phyloP scores from a whole-genome alignment of 2,888 invertebrate species.

The Uloborus plumipes region DNA sequence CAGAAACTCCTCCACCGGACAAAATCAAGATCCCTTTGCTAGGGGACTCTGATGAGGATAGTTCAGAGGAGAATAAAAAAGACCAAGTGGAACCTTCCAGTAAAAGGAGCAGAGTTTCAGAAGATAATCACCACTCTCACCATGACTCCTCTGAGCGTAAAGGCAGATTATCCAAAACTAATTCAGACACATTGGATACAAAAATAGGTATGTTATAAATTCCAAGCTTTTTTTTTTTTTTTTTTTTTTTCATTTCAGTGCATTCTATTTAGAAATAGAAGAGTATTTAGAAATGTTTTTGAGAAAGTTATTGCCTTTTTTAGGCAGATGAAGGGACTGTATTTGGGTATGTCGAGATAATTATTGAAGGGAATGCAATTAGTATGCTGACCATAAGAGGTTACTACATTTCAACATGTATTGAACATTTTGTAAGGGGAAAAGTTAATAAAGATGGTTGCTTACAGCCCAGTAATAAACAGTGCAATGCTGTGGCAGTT shows the following conservation, averaged over 20 bases:
- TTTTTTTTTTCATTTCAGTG: no score
- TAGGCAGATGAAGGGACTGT: no score
- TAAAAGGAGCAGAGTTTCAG: conserved; percentile 65
- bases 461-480: no score
- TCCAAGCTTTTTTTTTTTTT: background rate
- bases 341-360: no score
- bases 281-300: background rate
- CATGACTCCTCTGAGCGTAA: conserved; percentile 14
- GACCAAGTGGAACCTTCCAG: conserved; percentile 58
- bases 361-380: no score
- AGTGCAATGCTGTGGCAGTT: no score
- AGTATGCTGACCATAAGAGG: no score
- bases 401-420: no score
- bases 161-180: conserved; percentile 37
- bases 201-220: conserved; percentile 40
- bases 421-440: no score
- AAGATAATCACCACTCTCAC: conserved; percentile 10
- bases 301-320: no score
- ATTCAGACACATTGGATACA: conserved; percentile 43
- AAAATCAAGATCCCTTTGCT: conserved; percentile 78
- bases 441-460: no score
- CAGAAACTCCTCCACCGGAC: conserved; percentile 77
- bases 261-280: no score
- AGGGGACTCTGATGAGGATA: conserved; percentile 70
- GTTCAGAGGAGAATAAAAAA: conserved; percentile 53